phyloP scores from a whole-genome alignment of 2,888 invertebrate species.

The Dasypogon diadema region DNA sequence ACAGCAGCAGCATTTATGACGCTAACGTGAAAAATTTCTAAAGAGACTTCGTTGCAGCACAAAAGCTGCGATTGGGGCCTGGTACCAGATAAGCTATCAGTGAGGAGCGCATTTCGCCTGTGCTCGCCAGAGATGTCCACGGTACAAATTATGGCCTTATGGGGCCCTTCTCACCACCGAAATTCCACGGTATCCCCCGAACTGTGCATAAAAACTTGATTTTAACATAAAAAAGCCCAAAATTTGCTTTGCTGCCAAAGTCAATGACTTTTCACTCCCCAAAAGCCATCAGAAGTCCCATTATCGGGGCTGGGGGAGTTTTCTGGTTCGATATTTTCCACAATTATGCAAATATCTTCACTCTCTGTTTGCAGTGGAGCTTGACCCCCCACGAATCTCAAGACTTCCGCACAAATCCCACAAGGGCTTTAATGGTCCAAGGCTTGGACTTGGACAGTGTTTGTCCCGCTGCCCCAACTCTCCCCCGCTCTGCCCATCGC shows the following conservation, averaged over 20 bases:
- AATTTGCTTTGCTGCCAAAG: not conserved
- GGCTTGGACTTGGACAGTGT: not conserved
- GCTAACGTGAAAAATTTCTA: not conserved
- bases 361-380: slow-evolving; percentile 5
- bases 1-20: not conserved
- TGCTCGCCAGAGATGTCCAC: not conserved
- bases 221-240: not conserved
- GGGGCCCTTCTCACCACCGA: not conserved
- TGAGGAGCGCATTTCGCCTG: too few species aligned
- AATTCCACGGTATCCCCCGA: not conserved
- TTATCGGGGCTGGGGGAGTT: not conserved
- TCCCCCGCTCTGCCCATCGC: not conserved
- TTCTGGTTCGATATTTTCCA: not conserved
- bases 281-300: not conserved
- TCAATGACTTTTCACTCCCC: not conserved
- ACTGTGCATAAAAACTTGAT: not conserved
- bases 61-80: too few species aligned
- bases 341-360: slow-evolving; percentile 16
- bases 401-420: not conserved
- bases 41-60: not conserved
- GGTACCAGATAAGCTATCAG: too few species aligned
- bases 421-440: not conserved
- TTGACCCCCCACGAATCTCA: slow-evolving; percentile 6
- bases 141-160: not conserved
- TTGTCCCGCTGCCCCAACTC: not conserved